Conservation (phyloP, 2,888 invertebrate species). For the Halictus ligatus region DNA sequence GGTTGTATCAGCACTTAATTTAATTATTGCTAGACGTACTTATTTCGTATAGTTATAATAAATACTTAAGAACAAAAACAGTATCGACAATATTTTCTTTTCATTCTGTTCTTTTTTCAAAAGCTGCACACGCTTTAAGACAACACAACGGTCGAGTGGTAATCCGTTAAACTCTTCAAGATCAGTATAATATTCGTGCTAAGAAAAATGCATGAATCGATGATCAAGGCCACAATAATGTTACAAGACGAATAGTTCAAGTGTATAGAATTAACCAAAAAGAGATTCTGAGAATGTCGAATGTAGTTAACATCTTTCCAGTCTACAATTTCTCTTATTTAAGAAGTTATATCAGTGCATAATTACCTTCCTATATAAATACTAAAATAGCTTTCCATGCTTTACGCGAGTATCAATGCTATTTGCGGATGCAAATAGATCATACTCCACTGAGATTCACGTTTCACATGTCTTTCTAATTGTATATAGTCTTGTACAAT, state of each 20-base stretch:
- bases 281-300: slow-evolving; percentile 32
- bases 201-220: slow-evolving; percentile 51
- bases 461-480: slow-evolving; percentile 42
- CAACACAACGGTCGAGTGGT: slow-evolving; percentile 39
- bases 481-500: slow-evolving; percentile 25
- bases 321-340: slow-evolving; percentile 33
- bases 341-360: slow-evolving; percentile 32
- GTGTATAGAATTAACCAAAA: slow-evolving; percentile 29
- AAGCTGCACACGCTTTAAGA: slow-evolving; percentile 42
- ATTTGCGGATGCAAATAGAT: slow-evolving; percentile 56
- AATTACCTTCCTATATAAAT: slow-evolving; percentile 27
- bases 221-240: slow-evolving; percentile 62
- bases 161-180: slow-evolving; percentile 40
- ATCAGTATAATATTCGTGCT: slow-evolving; percentile 33
- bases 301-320: slow-evolving; percentile 39
- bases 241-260: slow-evolving; percentile 37
- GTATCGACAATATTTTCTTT: slow-evolving; percentile 51
- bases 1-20: slow-evolving; percentile 72
- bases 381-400: slow-evolving; percentile 50
- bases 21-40: slow-evolving; percentile 70
- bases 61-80: slow-evolving; percentile 66
- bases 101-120: not conserved
- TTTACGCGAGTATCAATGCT: slow-evolving; percentile 50
- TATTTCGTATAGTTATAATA: slow-evolving; percentile 67
- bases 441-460: slow-evolving; percentile 34